These are phyloP conservation scores for Drosophila siamana DNA, from an alignment of 2,888 invertebrate genomes.

Conservation along the genomic window DNA sequence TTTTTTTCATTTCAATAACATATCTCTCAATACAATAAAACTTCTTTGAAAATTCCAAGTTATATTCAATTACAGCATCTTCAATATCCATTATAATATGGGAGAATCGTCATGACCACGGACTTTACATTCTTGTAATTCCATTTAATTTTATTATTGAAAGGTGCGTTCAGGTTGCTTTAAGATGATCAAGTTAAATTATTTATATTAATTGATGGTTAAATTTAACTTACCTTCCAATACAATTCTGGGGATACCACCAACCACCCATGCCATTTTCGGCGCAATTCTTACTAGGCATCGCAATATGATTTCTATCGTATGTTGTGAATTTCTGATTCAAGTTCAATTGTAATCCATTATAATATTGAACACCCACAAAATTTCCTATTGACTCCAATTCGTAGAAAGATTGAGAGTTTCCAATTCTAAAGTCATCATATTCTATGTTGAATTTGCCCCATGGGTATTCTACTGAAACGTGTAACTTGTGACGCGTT, in stretches of 20 bases:
- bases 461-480: accelerated
- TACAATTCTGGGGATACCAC: not conserved
- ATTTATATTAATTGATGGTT: not conserved
- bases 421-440: constrained; percentile 16
- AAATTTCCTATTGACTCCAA: constrained; percentile 19
- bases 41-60: too few relatives aligned
- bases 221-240: not conserved
- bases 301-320: not conserved
- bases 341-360: accelerated
- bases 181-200: not conserved
- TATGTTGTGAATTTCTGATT: not conserved
- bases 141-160: not conserved
- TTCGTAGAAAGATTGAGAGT: not conserved
- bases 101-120: constrained; percentile 16
- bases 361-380: too few relatives aligned
- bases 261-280: not conserved
- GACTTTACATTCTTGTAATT: not conserved
- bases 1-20: too few relatives aligned
- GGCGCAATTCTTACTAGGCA: not conserved
- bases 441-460: not conserved
- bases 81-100: not conserved
- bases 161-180: constrained; percentile 13
- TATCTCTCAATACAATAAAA: too few relatives aligned
- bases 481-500: not conserved
- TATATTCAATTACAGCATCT: too few relatives aligned